These are phyloP conservation scores for Protobothrops flavoviridis DNA, from an alignment of 2,113 vertebrate genomes.

Conservation along the genomic window DNA sequence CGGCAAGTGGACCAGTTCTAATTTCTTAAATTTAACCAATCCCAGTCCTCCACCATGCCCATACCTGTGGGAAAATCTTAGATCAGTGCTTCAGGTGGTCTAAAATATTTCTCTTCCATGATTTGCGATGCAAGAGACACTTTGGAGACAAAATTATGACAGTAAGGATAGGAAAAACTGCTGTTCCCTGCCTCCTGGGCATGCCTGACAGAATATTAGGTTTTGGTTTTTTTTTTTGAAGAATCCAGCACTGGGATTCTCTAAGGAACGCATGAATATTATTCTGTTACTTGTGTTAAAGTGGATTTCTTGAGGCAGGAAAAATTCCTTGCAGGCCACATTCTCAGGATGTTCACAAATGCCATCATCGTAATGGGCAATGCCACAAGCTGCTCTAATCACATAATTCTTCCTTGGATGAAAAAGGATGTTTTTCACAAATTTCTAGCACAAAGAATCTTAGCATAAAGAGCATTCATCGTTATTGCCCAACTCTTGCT, in stretches of 20 bases:
- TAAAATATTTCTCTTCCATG: not conserved
- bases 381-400: not conserved
- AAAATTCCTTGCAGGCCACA: not conserved
- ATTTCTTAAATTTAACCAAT: not conserved
- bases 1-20: not conserved
- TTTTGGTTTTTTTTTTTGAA: not conserved
- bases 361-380: not conserved
- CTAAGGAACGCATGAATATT: not conserved
- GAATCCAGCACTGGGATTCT: not conserved
- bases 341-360: not conserved
- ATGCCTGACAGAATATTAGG: not conserved
- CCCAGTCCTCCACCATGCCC: not conserved
- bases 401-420: not conserved
- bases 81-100: not conserved
- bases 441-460: not conserved
- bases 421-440: not conserved
- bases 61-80: not conserved
- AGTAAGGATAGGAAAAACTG: not conserved
- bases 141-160: not conserved
- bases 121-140: not conserved
- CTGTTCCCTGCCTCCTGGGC: not conserved
- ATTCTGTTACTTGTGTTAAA: not conserved
- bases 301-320: not conserved
- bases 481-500: not conserved
- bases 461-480: not conserved